Percentiles rank a stretch among this genome's conserved stretches.
Conservation (phyloP, 2,113 vertebrate genomes). For the Pelecanoides urinatrix region DNA sequence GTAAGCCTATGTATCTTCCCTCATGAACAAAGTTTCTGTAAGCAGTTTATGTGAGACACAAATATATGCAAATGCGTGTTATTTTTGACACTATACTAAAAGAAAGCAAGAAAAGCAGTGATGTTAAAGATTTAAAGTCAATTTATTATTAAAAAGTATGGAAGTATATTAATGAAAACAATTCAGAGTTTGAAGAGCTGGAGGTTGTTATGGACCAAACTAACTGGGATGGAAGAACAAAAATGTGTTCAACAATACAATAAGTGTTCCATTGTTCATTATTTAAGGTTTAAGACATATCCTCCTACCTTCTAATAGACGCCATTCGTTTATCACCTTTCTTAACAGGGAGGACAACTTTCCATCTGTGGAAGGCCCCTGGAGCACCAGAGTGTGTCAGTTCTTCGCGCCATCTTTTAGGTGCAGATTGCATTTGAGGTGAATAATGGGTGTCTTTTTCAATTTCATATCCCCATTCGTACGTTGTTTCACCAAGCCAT, state of each 20-base stretch:
- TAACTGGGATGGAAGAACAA: neutral
- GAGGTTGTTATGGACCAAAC: neutral
- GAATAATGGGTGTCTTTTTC: constrained; percentile 78
- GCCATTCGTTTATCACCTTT: constrained; percentile 70
- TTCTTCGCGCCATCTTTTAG: constrained; percentile 82
- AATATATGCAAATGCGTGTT: fast-evolving
- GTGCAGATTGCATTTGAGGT: constrained; percentile 80
- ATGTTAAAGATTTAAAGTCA: neutral
- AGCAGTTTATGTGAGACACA: neutral
- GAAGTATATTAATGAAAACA: neutral
- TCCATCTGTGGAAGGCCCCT: constrained; percentile 94
- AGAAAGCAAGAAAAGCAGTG: neutral
- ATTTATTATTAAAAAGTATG: neutral
- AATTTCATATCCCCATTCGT: constrained; percentile 87
- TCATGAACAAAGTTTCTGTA: neutral
- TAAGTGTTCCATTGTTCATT: neutral
- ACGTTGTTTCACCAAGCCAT: constrained; percentile 90
- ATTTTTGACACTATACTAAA: neutral
- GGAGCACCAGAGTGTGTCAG: constrained; percentile 70
- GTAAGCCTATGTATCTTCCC: neutral
- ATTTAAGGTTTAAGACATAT: neutral
- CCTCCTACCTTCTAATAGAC: constrained; percentile 84
- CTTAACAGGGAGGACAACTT: constrained; percentile 81
- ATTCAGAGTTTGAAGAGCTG: neutral
- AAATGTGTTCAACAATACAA: neutral